A percentile compares a stretch with the other conserved stretches of the same genome.
Evolutionary conservation across 2,113 vertebrate genomes (phyloP).

Genomic region (Pseudopipra pipra): DNA sequence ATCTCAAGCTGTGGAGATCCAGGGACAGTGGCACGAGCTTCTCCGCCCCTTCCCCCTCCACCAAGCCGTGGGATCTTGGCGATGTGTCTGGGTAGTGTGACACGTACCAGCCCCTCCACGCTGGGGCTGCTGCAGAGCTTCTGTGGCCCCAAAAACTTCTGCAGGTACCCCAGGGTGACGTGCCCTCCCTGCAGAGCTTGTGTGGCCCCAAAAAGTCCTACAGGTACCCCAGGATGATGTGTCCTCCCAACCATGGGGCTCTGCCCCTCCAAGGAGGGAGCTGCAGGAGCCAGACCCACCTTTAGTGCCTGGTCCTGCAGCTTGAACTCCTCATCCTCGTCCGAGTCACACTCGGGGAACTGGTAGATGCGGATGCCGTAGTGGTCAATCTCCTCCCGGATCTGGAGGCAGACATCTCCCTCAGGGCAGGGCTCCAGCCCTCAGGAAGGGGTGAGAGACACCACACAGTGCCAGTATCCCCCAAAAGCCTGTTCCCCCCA

Average conservation of each 20-base stretch:
- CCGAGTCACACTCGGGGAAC: conserved; percentile 95
- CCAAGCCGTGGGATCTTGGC: not conserved
- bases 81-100: not conserved
- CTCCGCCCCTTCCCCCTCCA: not conserved
- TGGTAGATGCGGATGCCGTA: conserved; percentile 96
- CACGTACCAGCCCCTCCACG: no score
- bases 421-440: not conserved
- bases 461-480: not conserved
- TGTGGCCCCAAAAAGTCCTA: fast-evolving
- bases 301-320: conserved; percentile 93
- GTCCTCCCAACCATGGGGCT: fast-evolving
- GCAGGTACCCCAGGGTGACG: no score
- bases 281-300: conserved; percentile 69
- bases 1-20: not conserved
- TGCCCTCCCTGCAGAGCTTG: not conserved
- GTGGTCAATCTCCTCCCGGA: conserved; percentile 91
- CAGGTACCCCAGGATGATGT: fast-evolving
- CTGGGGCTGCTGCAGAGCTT: not conserved
- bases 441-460: not conserved
- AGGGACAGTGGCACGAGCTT: not conserved
- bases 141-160: no score
- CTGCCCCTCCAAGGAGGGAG: not conserved
- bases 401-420: conserved; percentile 71
- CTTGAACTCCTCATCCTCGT: conserved; percentile 97
- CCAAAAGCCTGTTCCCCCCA: not conserved